Percentiles rank a stretch among this genome's conserved stretches.
phyloP scores from a whole-genome alignment of 1,140 invertebrate genomes.

The Amphibalanus amphitrite region DNA sequence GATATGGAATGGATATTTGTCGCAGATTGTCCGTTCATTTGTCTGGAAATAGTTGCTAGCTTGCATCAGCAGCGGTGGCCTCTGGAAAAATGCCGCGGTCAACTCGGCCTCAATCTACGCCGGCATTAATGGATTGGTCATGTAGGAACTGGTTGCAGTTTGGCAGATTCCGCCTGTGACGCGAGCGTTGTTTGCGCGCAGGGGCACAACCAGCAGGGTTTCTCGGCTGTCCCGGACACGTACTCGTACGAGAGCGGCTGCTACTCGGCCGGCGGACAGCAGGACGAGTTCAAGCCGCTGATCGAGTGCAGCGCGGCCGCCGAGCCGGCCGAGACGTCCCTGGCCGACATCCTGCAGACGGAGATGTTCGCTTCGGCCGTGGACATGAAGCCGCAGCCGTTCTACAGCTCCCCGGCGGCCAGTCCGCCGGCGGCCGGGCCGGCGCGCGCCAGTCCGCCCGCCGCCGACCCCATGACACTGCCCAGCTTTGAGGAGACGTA shows the following conservation, averaged over 20 bases:
- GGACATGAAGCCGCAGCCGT: background rate
- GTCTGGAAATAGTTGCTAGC: no score
- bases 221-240: background rate
- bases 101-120: no score
- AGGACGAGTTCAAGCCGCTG: background rate
- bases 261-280: background rate
- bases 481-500: constrained; percentile 75
- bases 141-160: no score
- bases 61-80: no score
- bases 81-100: no score
- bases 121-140: no score
- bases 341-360: background rate
- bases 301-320: background rate
- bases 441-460: background rate
- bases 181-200: background rate
- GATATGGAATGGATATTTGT: no score
- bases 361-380: background rate
- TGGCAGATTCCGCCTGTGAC: no score
- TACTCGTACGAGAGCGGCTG: background rate
- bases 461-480: constrained; percentile 26
- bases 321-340: background rate
- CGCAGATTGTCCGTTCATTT: no score
- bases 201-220: background rate
- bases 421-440: background rate
- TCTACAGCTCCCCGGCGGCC: background rate